Evolutionary conservation across 2,113 vertebrate genomes (phyloP), one percentile per base, ranked within the genome.

Genomic region (Strigops habroptila): DNA sequence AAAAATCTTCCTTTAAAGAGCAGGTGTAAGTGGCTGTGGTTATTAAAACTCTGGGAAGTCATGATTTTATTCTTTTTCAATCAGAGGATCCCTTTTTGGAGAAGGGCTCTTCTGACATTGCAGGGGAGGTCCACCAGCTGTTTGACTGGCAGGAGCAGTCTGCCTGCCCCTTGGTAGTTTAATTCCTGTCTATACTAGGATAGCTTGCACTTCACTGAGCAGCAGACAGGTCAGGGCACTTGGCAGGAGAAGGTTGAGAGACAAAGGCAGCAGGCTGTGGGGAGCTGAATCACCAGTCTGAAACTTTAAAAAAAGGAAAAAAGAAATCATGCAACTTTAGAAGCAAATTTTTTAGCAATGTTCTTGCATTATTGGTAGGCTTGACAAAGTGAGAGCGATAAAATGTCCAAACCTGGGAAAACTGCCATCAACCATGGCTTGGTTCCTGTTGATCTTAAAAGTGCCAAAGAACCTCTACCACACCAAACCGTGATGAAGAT

Each of bases 401-500:
- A 98, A 98, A 99, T 98, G 98, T 98, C 99, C 93, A 98, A 99
- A 97, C 97, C 94, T 70, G 97, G 98, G 90, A 99, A 99, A 95
- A 95, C 97, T 94, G 94, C 98, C 30, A 84, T 97, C 84, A 98
- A 95, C 96, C 98, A 98, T 98, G 98, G 97, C 68, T 97, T 98
- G 93, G 96, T 98, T 96, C 97, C 98, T 98, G 97, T 98, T 94
- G 98, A 99, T 94, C 95, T 98, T 88, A 98, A 98, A 97, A 98
- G 98, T 90, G 78, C 98, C 70, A 98, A 98, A 96, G 98, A 99
- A 43, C 98, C 98, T 77, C 92, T 99, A 25, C 98, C 99, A 14
- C 98, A 99, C 81, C 99, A 99, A 97, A 99, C 99, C 35, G 98
- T 99, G 64, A 99, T 99, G 97, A 99, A 99, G 98, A 99, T 99